Evolutionary conservation across 2,113 vertebrate genomes (phyloP).

Genomic region (Pelvicachromis taeniatus): DNA sequence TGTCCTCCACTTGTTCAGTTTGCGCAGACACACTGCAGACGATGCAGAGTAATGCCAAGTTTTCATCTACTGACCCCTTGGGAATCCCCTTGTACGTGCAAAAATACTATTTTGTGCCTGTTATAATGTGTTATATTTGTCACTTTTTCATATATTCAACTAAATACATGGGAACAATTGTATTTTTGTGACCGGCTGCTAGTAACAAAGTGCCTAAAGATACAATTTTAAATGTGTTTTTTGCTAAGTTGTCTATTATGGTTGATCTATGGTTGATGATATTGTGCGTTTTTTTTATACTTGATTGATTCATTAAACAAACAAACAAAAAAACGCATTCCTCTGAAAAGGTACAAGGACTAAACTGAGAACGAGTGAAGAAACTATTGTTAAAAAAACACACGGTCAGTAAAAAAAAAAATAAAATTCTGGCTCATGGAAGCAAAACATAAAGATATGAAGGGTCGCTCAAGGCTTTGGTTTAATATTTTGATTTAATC

Average conservation of each 20-base stretch:
- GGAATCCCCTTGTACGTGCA: not conserved
- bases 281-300: not conserved
- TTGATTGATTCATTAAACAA: not conserved
- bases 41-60: not conserved
- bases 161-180: no score
- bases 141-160: not conserved
- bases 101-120: not conserved
- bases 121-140: not conserved
- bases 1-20: not conserved
- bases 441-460: not conserved
- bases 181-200: not conserved
- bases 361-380: not conserved
- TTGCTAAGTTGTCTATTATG: not conserved
- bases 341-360: not conserved
- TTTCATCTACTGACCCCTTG: not conserved
- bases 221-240: not conserved
- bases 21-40: not conserved
- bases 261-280: not conserved
- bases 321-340: not conserved
- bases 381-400: not conserved
- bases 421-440: not conserved
- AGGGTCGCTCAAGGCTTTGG: not conserved
- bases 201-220: not conserved
- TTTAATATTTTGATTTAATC: not conserved
- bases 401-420: accelerated